Conservation (phyloP, 2,797 vertebrate species). For the Schizopygopsis malacanthus region DNA sequence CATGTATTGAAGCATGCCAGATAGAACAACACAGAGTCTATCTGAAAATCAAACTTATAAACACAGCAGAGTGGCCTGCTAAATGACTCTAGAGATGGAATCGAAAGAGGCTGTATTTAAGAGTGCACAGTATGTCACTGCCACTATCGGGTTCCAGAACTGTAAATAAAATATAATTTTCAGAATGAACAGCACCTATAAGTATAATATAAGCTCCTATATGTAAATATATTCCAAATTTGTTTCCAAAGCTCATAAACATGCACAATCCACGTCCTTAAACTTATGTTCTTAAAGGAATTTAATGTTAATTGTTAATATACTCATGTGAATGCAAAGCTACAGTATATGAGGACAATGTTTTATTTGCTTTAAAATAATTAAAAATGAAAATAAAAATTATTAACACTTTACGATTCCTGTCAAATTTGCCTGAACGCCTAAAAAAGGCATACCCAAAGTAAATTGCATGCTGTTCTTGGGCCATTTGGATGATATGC, state of each 20-base stretch:
- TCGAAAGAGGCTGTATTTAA: not conserved
- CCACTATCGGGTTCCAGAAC: not conserved
- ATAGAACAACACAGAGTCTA: slow-evolving; percentile 26
- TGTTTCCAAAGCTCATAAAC: not conserved
- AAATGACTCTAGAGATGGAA: slow-evolving; percentile 16
- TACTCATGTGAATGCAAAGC: not conserved
- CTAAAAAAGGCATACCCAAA: no score
- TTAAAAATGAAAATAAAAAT: no score
- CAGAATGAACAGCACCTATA: not conserved
- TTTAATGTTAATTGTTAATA: not conserved
- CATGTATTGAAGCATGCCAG: slow-evolving; percentile 21
- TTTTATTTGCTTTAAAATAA: not conserved
- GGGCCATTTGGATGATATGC: no score
- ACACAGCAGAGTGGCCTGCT: slow-evolving; percentile 10
- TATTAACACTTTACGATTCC: no score
- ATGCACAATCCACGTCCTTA: not conserved
- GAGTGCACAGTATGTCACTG: not conserved
- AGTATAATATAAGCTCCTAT: no score
- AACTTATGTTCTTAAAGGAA: not conserved
- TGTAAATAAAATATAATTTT: not conserved
- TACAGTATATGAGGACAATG: not conserved
- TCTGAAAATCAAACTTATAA: slow-evolving; percentile 28
- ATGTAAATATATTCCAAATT: not conserved
- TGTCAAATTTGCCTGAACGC: no score
- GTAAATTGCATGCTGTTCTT: no score